Evolutionary conservation across 2,113 vertebrate species (phyloP).

Genomic region (Leptodactylus fuscus): DNA sequence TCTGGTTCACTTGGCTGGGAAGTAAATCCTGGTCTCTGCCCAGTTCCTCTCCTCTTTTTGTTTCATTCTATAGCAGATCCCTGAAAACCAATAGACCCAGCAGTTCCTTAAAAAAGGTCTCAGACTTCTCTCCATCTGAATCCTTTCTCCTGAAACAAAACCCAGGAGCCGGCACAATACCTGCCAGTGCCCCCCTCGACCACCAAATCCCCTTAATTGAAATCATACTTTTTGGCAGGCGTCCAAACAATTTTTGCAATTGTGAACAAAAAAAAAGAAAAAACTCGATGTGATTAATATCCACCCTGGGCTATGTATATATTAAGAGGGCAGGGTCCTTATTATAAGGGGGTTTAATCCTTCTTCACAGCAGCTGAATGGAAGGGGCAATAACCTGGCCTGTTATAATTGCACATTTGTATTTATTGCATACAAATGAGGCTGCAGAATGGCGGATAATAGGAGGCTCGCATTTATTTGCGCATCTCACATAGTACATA

Average conservation of each 20-base stretch:
- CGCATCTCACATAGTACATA: background rate
- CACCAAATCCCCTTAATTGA: slow-evolving; percentile 57
- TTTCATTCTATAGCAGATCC: slow-evolving; percentile 19
- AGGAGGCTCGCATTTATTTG: background rate
- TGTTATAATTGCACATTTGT: slow-evolving; percentile 25
- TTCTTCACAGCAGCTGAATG: slow-evolving; percentile 40
- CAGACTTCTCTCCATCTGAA: slow-evolving; percentile 22
- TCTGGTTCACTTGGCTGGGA: slow-evolving; percentile 5
- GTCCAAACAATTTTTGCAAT: slow-evolving; percentile 52
- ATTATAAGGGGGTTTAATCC: slow-evolving; percentile 39
- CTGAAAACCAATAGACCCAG: slow-evolving; percentile 32
- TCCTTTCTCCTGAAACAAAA: slow-evolving; percentile 51
- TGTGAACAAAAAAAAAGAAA: slow-evolving; percentile 29
- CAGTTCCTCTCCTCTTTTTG: slow-evolving; percentile 29
- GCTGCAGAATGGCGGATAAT: background rate
- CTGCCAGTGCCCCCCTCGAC: slow-evolving; percentile 48
- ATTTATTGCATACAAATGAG: slow-evolving; percentile 6
- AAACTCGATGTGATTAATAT: slow-evolving; percentile 40
- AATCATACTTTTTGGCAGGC: slow-evolving; percentile 50
- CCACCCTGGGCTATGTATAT: slow-evolving; percentile 38
- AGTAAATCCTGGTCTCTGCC: slow-evolving; percentile 1
- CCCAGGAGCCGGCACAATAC: slow-evolving; percentile 23
- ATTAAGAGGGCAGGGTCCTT: slow-evolving; percentile 22
- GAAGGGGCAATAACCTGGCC: slow-evolving; percentile 17
- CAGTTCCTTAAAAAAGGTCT: slow-evolving; percentile 35